These are phyloP conservation scores for Plusia festucae DNA, from an alignment of 2,888 invertebrate species.

Conservation along the genomic window DNA sequence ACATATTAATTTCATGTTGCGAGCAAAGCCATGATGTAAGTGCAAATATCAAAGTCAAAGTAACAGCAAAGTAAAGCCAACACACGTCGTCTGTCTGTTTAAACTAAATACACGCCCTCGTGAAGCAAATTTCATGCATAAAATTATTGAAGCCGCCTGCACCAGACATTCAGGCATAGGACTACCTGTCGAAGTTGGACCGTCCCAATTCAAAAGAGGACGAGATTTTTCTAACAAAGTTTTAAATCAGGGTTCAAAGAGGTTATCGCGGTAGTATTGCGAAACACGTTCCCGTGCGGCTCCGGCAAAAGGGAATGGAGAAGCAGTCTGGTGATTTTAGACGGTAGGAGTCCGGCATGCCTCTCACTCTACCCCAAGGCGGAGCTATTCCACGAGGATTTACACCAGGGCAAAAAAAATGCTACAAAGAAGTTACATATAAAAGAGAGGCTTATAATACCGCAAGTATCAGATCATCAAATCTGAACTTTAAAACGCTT, in stretches of 20 bases:
- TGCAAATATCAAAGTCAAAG: slow-evolving; percentile 55
- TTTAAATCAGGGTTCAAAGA: neutral
- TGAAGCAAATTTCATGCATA: slow-evolving; percentile 85
- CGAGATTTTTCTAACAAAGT: slow-evolving; percentile 32
- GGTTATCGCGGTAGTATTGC: too few species aligned
- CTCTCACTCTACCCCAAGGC: too few species aligned
- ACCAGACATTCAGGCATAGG: slow-evolving; percentile 65
- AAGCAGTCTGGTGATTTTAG: too few species aligned
- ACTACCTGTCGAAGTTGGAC: slow-evolving; percentile 73
- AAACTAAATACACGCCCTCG: slow-evolving; percentile 76
- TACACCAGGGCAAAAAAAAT: too few species aligned
- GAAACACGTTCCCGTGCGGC: too few species aligned
- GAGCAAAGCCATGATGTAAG: slow-evolving; percentile 45
- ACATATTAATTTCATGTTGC: slow-evolving; percentile 48
- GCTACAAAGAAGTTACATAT: too few species aligned
- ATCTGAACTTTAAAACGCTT: too few species aligned
- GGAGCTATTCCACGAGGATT: too few species aligned
- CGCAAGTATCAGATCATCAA: too few species aligned
- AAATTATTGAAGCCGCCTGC: slow-evolving; percentile 81
- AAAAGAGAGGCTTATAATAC: too few species aligned
- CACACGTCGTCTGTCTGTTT: slow-evolving; percentile 67
- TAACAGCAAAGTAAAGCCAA: slow-evolving; percentile 55
- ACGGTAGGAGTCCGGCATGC: too few species aligned
- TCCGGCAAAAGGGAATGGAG: too few species aligned
- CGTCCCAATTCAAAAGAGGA: slow-evolving; percentile 50